Conservation (phyloP, 2,113 vertebrate species). For the Callocephalon fimbriatum region DNA sequence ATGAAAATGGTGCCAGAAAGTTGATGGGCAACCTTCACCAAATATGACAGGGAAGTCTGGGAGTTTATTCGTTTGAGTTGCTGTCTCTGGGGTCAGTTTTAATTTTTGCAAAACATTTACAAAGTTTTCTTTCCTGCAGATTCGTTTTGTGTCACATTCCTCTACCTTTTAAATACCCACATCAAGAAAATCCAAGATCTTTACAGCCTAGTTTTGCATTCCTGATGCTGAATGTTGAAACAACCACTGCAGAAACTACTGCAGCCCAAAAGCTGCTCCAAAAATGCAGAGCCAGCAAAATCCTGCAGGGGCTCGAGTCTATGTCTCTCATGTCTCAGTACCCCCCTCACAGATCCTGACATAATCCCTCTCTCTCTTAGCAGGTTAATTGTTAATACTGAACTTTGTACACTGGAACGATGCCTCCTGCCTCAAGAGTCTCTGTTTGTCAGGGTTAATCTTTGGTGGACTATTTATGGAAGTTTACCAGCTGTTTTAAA, state of each 20-base stretch:
- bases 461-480: background rate
- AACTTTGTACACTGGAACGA: background rate
- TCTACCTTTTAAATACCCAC: background rate
- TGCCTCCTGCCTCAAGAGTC: background rate
- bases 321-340: background rate
- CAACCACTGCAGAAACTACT: background rate
- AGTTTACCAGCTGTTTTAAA: background rate
- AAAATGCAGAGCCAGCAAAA: background rate
- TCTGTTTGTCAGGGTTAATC: background rate
- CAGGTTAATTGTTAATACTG: background rate
- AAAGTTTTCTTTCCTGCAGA: background rate
- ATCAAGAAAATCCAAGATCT: background rate
- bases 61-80: background rate
- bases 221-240: background rate
- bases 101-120: background rate
- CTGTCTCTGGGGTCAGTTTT: background rate
- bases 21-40: background rate
- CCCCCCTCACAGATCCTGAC: background rate
- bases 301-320: accelerated
- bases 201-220: background rate
- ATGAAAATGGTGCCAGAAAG: background rate
- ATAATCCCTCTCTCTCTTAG: background rate
- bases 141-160: background rate
- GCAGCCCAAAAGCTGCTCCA: background rate
- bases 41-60: background rate